Evolutionary conservation across 1,140 invertebrate genomes (phyloP).

Genomic region (Ooceraea biroi): DNA sequence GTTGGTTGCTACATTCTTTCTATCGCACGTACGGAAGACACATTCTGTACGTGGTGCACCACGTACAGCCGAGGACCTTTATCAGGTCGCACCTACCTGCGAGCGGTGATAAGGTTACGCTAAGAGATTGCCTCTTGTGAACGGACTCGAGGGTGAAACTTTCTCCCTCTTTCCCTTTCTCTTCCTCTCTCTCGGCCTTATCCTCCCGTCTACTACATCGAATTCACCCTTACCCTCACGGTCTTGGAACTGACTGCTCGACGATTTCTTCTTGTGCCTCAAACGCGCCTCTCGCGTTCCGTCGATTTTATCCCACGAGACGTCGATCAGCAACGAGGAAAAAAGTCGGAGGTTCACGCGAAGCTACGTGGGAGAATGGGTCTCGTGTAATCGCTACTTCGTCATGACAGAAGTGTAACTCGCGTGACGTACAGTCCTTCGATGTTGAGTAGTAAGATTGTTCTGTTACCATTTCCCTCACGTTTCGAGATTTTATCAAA

Average conservation of each 20-base stretch:
- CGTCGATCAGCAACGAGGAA: constrained; percentile 18
- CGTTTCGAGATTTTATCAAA: constrained; percentile 33
- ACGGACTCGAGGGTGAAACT: constrained; percentile 27
- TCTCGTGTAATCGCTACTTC: constrained; percentile 30
- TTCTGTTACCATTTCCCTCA: not conserved
- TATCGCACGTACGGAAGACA: not conserved
- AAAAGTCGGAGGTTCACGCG: constrained; percentile 17
- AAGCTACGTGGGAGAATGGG: constrained; percentile 7
- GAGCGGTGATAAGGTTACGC: constrained; percentile 69
- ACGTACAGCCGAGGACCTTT: constrained; percentile 11
- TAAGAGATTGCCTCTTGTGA: constrained; percentile 76
- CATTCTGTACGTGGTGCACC: constrained; percentile 49
- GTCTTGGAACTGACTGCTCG: not conserved
- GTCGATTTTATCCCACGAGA: constrained; percentile 17
- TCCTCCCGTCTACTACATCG: constrained; percentile 8
- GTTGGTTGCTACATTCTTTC: constrained; percentile 28
- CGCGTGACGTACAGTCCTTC: constrained; percentile 6
- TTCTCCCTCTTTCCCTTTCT: not conserved
- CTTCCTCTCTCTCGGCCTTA: not conserved
- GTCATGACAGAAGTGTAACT: not conserved
- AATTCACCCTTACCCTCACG: not conserved
- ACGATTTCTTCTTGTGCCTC: constrained; percentile 51
- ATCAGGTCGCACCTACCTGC: constrained; percentile 41
- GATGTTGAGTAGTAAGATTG: constrained; percentile 2
- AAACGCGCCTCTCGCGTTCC: constrained; percentile 11